Percentiles rank a stretch among this genome's conserved stretches.
phyloP scores from a whole-genome alignment of 2,888 invertebrate genomes.

The Melieria crassipennis region DNA sequence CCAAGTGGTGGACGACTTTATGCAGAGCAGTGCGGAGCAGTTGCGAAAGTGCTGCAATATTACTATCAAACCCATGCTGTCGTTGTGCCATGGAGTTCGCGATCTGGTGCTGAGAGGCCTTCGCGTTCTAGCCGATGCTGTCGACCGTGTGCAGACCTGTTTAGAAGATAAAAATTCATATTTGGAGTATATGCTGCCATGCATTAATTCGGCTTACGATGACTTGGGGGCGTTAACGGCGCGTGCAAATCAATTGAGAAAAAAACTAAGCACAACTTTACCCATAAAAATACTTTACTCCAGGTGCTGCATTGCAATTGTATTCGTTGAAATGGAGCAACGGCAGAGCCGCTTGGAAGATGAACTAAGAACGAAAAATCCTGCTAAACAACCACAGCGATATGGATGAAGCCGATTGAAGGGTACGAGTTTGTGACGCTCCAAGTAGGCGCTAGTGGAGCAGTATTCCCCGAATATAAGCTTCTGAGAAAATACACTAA shows the following conservation, averaged over 20 bases:
- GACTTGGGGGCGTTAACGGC: slow-evolving; percentile 47
- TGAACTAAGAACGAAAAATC: background rate
- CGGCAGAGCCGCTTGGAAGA: slow-evolving; percentile 43
- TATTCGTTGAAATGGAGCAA: slow-evolving; percentile 49
- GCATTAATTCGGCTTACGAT: slow-evolving; percentile 47
- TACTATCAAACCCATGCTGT: slow-evolving; percentile 52
- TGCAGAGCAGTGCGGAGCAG: slow-evolving; percentile 47
- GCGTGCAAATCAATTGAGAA: slow-evolving; percentile 44
- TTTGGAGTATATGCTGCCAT: slow-evolving; percentile 48
- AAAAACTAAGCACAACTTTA: slow-evolving; percentile 47
- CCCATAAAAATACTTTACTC: slow-evolving; percentile 53
- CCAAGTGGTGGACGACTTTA: slow-evolving; percentile 50
- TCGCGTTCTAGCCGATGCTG: slow-evolving; percentile 47
- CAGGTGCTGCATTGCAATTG: slow-evolving; percentile 54
- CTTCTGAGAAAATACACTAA: too few relatives aligned
- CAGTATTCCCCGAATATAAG: too few relatives aligned
- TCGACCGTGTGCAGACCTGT: slow-evolving; percentile 52
- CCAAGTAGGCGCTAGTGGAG: too few relatives aligned
- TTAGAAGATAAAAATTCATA: slow-evolving; percentile 51
- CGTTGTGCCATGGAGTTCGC: slow-evolving; percentile 50
- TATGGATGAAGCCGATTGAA: too few relatives aligned
- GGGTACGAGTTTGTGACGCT: too few relatives aligned
- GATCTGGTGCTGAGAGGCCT: slow-evolving; percentile 48
- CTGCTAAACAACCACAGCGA: too few relatives aligned
- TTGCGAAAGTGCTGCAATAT: slow-evolving; percentile 55